A percentile compares a stretch with the other conserved stretches of the same genome.
phyloP scores from a whole-genome alignment of 2,113 vertebrate genomes.

The Oncorhynchus gorbuscha region DNA sequence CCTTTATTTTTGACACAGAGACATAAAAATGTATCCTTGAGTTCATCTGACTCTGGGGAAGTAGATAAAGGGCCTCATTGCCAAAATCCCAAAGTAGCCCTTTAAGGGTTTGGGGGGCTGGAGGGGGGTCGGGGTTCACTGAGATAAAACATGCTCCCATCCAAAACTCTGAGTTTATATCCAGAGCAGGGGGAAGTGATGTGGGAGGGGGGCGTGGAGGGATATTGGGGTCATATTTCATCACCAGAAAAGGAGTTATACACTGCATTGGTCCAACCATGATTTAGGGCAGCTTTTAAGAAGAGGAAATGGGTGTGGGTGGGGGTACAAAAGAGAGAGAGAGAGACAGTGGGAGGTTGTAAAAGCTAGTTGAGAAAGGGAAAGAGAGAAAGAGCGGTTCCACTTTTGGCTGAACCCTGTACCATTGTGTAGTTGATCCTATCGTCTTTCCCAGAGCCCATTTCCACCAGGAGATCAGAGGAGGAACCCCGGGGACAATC shows the following conservation, averaged over 20 bases:
- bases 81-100: too few relatives aligned
- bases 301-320: neutral
- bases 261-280: neutral
- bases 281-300: neutral
- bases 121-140: neutral
- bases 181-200: neutral
- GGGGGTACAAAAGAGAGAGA: neutral
- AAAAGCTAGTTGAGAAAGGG: neutral
- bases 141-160: neutral
- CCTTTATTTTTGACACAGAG: too few relatives aligned
- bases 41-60: too few relatives aligned
- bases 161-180: neutral
- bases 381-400: neutral
- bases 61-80: too few relatives aligned
- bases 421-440: conserved; percentile 29
- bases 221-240: neutral
- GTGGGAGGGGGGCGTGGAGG: neutral
- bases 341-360: neutral
- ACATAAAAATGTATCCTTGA: too few relatives aligned
- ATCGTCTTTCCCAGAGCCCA: conserved; percentile 31
- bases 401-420: conserved; percentile 12
- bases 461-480: conserved; percentile 8
- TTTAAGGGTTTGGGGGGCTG: neutral
- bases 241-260: neutral
- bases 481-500: conserved; percentile 7